A percentile compares a stretch with the other conserved stretches of the same genome.
Evolutionary conservation across 2,888 invertebrate species (phyloP).

Genomic region (Hypolimnas misippus): DNA sequence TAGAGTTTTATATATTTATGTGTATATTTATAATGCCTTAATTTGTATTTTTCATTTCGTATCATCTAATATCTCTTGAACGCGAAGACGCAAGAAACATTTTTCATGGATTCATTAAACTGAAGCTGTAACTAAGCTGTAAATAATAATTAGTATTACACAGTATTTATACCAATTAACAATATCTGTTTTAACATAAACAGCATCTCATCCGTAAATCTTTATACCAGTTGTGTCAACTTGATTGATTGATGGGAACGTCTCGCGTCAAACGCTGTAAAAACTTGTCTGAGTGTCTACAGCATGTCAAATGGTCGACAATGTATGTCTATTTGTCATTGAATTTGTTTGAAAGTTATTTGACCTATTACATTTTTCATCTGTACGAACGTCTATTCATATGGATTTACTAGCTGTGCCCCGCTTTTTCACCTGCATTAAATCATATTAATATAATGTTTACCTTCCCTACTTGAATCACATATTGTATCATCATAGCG

Average conservation of each 20-base stretch:
- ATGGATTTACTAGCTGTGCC: neutral
- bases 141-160: neutral
- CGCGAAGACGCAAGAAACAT: too few species aligned
- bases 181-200: neutral
- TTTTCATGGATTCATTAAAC: too few species aligned
- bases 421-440: too few species aligned
- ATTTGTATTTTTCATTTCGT: too few species aligned
- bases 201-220: neutral
- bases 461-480: too few species aligned
- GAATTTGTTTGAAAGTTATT: neutral
- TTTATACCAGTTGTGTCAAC: neutral
- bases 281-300: constrained; percentile 13
- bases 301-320: constrained; percentile 8
- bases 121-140: too few species aligned
- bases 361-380: neutral
- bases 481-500: too few species aligned
- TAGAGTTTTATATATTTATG: too few species aligned
- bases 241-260: constrained; percentile 27
- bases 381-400: constrained; percentile 42
- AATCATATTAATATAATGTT: too few species aligned
- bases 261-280: constrained; percentile 15
- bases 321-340: constrained; percentile 2
- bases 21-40: too few species aligned
- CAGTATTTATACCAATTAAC: neutral
- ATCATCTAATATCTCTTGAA: too few species aligned